Evolutionary conservation across 2,113 vertebrate genomes (phyloP).

Genomic region (Daphoenositta chrysoptera): DNA sequence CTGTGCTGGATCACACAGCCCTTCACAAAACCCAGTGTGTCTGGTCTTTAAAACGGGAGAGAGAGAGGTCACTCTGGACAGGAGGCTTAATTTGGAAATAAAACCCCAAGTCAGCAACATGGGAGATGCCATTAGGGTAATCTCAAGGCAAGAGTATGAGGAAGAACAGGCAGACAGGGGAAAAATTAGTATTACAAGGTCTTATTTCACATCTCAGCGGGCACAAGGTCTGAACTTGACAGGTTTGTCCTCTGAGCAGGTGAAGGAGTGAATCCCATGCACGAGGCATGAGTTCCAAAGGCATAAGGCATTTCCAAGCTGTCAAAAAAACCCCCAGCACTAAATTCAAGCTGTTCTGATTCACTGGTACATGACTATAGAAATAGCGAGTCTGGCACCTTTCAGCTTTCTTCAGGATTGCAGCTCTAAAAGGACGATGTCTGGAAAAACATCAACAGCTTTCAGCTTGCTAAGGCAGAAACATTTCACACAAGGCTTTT

Average conservation of each 20-base stretch:
- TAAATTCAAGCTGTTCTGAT: constrained; percentile 35
- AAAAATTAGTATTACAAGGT: neutral
- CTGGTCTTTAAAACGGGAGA: neutral
- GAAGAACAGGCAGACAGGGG: neutral
- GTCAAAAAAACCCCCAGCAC: neutral
- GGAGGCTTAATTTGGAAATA: neutral
- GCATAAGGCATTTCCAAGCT: neutral
- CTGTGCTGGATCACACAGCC: neutral
- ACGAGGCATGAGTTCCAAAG: neutral
- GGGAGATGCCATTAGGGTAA: neutral
- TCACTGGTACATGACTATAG: neutral
- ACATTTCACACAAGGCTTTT: neutral
- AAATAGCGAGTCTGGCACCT: constrained; percentile 50
- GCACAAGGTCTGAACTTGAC: neutral
- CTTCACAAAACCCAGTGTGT: neutral
- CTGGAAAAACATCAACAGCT: constrained; percentile 6
- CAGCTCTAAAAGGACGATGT: neutral
- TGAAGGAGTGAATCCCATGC: neutral
- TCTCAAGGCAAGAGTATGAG: neutral
- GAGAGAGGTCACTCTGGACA: neutral
- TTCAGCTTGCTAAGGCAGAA: constrained; percentile 16
- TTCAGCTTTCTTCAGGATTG: neutral
- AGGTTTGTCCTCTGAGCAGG: constrained; percentile 1
- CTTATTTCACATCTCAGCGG: neutral
- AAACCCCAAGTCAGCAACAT: neutral